These are phyloP conservation scores for Casuarius casuarius DNA, from an alignment of 2,113 vertebrate genomes.

Conservation along the genomic window DNA sequence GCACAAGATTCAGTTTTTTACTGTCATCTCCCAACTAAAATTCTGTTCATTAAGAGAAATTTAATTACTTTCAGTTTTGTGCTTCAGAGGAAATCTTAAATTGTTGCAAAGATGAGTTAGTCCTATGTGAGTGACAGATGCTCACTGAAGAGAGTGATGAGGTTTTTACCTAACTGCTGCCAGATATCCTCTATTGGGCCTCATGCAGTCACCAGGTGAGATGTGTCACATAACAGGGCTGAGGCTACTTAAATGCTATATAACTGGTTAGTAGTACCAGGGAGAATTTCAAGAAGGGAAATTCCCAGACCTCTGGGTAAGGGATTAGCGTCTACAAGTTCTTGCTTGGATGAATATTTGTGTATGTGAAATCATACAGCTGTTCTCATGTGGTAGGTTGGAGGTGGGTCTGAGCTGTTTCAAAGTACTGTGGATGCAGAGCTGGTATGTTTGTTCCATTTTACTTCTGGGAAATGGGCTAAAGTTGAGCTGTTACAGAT, in stretches of 20 bases:
- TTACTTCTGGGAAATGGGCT: constrained; percentile 33
- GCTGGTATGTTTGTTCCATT: background rate
- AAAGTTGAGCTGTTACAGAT: constrained; percentile 33
- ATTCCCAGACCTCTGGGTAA: constrained; percentile 29
- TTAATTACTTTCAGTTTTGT: background rate
- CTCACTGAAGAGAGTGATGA: background rate
- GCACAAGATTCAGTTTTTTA: background rate
- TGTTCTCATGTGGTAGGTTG: constrained; percentile 1
- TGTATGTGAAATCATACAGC: background rate
- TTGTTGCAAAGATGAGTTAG: background rate
- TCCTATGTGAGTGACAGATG: background rate
- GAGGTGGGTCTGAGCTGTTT: background rate
- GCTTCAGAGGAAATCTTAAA: background rate
- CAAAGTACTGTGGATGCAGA: background rate
- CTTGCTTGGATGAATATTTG: background rate
- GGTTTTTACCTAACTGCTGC: background rate
- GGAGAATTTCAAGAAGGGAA: constrained; percentile 5
- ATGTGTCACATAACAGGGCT: background rate
- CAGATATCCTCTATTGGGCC: background rate
- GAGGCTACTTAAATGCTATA: background rate
- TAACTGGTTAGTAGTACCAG: background rate
- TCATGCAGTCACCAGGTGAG: background rate
- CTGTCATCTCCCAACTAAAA: background rate
- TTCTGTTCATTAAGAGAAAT: background rate
- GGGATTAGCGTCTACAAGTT: background rate